Percentiles rank a stretch among this genome's conserved stretches.
These are phyloP conservation scores for Sebastes taczanowskii DNA, from an alignment of 2,797 vertebrate species.

Conservation along the genomic window DNA sequence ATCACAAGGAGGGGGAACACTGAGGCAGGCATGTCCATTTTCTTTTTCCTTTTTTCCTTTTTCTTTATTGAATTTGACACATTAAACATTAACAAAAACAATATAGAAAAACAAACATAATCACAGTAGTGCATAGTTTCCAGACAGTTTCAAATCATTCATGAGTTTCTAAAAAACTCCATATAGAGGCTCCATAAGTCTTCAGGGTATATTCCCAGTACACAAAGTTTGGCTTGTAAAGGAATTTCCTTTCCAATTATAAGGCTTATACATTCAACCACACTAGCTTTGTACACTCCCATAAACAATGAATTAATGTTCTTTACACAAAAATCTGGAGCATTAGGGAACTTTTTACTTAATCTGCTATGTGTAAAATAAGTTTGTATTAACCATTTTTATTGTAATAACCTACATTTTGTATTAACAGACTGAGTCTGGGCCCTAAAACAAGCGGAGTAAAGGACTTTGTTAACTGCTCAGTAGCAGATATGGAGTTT, in stretches of 20 bases:
- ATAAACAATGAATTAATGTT: no score
- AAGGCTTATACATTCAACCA: not conserved
- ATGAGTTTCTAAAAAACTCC: not conserved
- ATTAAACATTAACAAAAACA: not conserved
- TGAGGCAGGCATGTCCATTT: not conserved
- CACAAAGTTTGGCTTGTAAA: not conserved
- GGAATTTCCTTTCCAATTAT: not conserved
- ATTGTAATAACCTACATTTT: no score
- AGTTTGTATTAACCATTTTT: no score
- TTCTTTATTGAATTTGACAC: no score
- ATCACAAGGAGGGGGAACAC: constrained; percentile 14
- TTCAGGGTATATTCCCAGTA: not conserved
- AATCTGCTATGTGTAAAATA: no score
- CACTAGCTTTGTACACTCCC: no score
- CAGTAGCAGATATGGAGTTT: not conserved
- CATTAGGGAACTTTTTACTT: no score
- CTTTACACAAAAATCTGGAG: no score
- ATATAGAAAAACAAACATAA: not conserved
- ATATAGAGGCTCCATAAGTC: not conserved
- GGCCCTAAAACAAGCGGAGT: not conserved
- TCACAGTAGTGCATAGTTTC: not conserved
- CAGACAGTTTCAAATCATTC: not conserved
- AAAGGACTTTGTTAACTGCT: not conserved
- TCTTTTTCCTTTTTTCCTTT: no score
- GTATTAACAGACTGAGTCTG: no score